Evolutionary conservation across 2,888 invertebrate genomes (phyloP), one percentile per base, ranked within the genome.

Genomic region (Temnothorax unifasciatus): DNA sequence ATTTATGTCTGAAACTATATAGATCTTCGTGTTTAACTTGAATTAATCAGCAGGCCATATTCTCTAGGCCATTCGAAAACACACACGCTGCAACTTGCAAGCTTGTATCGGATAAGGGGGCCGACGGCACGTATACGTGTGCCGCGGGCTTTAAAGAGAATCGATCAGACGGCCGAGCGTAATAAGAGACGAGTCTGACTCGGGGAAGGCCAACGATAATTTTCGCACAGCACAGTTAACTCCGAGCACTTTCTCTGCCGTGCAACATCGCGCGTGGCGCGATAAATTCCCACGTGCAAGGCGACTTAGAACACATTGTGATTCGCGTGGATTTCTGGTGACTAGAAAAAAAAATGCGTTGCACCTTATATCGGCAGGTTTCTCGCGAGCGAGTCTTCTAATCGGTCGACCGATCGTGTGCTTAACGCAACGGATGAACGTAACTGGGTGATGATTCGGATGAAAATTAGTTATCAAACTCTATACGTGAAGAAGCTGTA

Each of bases 301-400:
- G 15, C 41, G 29, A 25, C 38, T 68, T 75, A 25, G 38, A 69
- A 77, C 54, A 57, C 69, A 77, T 69, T 69, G 77, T 69, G 77
- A 77, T 69, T 34, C 69, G 57, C 41, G 69, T 44, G 77, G 57
- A 69, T 77, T 29, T 1, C 69, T 41, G 25, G n/a, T 15, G n/a
- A 6, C 8, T 29, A 44, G 57, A 41, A 29, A 9, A 50, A 34
- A 41, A 52, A 64, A 64, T 6, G 2, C 18, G n/a, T 25, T n/a
- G n/a, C 69, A 8, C n/a, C n/a, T 54, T 15, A 9, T 44, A 21
- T 57, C 29, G 11, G 41, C n/a, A 38, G 18, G 21, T 25, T 50
- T 25, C 44, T 41, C 41, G 18, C 25, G 25, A 54, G 15, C 25
- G 18, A 68, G 41, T 68, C 18, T 77, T 41, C 68, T 38, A 54